Evolutionary conservation across 2,888 invertebrate genomes (phyloP), one percentile per base, ranked within the genome.

Genomic region (Eristalis arbustorum): DNA sequence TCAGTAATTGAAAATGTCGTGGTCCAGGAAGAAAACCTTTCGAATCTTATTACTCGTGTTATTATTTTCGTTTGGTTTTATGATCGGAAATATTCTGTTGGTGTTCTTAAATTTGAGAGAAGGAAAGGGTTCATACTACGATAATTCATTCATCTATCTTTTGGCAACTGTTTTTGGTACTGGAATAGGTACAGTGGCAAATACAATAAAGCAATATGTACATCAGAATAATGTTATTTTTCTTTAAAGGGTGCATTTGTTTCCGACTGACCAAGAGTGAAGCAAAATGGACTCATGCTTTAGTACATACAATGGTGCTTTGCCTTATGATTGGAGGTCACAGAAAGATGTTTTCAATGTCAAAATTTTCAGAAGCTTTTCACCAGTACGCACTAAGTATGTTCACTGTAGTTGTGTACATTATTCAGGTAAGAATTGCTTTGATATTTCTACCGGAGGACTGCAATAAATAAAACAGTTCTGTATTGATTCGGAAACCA

Each of bases 381-480:
- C 68, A 59, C 11, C 18, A 25, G 13, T 83, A 78, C 63, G 18
- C 67, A 4, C 23, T 73, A 0, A 73, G 72, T n/a, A 59, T 78
- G 23, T 49, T 83, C 22, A 49, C 68, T 1, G 42, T 83, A n/a
- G 3, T 11, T 5, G 18, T 69, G 11, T 78, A 78, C 23, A 11
- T 61, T 1, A 6, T 78, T 13, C 73, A 73, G 79, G 83, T 83
- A 61, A 64, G 66, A 31, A 67, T 6, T 23, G 34, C 10, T 34
- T n/a, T 56, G n/a, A 5, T 14, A 18, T 13, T 42, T 42, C 14
- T 5, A 2, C 2, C 6, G 8, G 1, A 14, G 40, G 14, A 3
- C 10, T 14, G 31, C 31, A 31, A 10, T 40, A 14, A 3, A 40
- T 13, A 40, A 40, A 14, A 40, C 3, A 42, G 4, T n/a, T n/a